A percentile compares a stretch with the other conserved stretches of the same genome.
Conservation (phyloP, 92 coral and sea anemone genomes). For the Siderastrea radians region DNA sequence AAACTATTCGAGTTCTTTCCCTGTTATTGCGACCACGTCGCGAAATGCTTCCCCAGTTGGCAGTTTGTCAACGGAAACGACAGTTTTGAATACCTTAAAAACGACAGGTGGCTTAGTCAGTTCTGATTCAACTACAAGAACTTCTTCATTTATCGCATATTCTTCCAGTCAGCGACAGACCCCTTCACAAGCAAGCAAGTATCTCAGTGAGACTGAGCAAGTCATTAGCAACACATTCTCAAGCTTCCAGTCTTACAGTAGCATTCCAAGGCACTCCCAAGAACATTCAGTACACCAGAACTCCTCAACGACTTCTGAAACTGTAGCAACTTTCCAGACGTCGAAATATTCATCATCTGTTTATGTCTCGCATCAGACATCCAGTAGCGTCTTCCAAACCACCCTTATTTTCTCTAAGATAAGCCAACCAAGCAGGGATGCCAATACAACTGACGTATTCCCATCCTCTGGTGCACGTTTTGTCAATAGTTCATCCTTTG, state of each 20-base stretch:
- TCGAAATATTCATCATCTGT: background rate
- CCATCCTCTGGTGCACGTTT: background rate
- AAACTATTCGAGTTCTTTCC: constrained; percentile 6
- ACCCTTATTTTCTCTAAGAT: background rate
- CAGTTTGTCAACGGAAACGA: background rate
- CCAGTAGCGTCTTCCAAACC: background rate
- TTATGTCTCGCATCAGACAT: background rate
- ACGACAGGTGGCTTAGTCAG: background rate
- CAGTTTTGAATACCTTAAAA: background rate
- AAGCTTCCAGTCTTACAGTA: background rate
- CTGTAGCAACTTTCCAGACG: background rate
- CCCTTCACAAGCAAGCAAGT: background rate
- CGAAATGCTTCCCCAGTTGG: background rate
- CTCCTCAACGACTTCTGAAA: background rate
- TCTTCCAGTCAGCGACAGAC: background rate
- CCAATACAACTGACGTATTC: background rate
- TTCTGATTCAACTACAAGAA: background rate
- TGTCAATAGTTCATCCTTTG: background rate
- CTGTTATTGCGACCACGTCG: background rate
- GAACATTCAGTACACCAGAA: background rate
- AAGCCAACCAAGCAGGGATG: background rate
- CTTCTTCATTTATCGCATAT: background rate
- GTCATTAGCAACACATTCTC: background rate
- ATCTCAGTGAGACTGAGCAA: background rate
- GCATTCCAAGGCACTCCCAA: background rate